phyloP scores from a whole-genome alignment of 2,888 invertebrate species.

The Hydriomena furcata region DNA sequence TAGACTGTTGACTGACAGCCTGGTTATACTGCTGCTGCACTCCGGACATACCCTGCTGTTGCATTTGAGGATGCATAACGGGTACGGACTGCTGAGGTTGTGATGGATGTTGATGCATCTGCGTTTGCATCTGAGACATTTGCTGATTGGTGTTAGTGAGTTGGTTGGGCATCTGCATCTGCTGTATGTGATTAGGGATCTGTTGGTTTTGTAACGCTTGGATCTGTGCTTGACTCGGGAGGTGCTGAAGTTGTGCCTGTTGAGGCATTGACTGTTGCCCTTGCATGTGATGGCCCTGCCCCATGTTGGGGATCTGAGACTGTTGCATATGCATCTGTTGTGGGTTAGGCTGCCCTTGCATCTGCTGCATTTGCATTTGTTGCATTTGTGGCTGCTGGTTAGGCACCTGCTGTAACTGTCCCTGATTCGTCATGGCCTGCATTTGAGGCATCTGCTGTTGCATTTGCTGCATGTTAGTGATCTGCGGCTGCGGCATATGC shows the following conservation, averaged over 20 bases:
- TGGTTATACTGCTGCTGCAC: constrained; percentile 82
- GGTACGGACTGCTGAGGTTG: constrained; percentile 79
- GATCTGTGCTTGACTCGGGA: constrained; percentile 78
- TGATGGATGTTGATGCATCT: constrained; percentile 77
- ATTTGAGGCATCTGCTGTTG: constrained; percentile 80
- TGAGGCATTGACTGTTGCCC: constrained; percentile 75
- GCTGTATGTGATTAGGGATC: constrained; percentile 81
- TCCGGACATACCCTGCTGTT: constrained; percentile 73
- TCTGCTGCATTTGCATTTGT: constrained; percentile 80
- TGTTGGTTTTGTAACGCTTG: constrained; percentile 82
- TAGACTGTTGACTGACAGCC: constrained; percentile 75
- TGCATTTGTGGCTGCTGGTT: constrained; percentile 79
- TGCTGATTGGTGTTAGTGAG: constrained; percentile 73
- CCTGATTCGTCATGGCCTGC: constrained; percentile 76
- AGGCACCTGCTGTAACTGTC: constrained; percentile 73
- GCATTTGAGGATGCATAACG: constrained; percentile 79
- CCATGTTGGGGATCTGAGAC: constrained; percentile 76
- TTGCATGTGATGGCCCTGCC: constrained; percentile 73
- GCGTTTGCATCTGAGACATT: constrained; percentile 79
- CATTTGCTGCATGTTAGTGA: constrained; percentile 77
- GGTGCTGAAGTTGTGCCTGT: constrained; percentile 78
- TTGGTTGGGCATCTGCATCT: constrained; percentile 78
- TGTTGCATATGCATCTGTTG: constrained; percentile 82
- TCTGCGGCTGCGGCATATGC: constrained; percentile 74
- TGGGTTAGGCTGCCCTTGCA: constrained; percentile 73